These are phyloP conservation scores for Bugula neritina DNA, from an alignment of 2,888 invertebrate genomes.

Conservation along the genomic window DNA sequence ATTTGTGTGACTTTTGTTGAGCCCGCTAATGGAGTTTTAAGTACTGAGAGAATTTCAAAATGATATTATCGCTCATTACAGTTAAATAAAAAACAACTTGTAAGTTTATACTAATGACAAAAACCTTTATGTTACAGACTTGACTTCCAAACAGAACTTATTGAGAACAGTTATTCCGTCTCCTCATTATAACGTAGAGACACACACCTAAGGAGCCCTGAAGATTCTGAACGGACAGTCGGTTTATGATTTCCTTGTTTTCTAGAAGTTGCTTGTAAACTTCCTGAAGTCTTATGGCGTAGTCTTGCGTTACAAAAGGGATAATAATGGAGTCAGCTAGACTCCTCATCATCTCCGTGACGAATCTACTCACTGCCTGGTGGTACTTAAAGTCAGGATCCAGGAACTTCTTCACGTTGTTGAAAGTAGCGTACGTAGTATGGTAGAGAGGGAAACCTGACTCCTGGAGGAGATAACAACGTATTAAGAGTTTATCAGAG, in stretches of 20 bases:
- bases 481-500: too few species aligned
- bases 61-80: too few species aligned
- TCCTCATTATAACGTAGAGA: too few species aligned
- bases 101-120: too few species aligned
- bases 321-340: conserved; percentile 45
- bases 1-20: too few species aligned
- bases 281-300: neutral
- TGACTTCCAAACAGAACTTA: too few species aligned
- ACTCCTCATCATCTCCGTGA: conserved; percentile 50
- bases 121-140: too few species aligned
- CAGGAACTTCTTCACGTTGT: conserved; percentile 34
- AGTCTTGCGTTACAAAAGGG: conserved; percentile 42
- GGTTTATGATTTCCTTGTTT: neutral
- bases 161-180: too few species aligned
- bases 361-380: conserved; percentile 45
- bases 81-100: too few species aligned
- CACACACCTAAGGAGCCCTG: neutral
- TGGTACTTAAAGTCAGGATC: conserved; percentile 45
- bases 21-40: too few species aligned
- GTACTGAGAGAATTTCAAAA: too few species aligned
- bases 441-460: conserved; percentile 41
- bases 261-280: neutral
- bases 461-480: too few species aligned
- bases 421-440: conserved; percentile 42
- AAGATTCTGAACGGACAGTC: neutral